Evolutionary conservation across 2,113 vertebrate genomes (phyloP).

Genomic region (Catagonus wagneri): DNA sequence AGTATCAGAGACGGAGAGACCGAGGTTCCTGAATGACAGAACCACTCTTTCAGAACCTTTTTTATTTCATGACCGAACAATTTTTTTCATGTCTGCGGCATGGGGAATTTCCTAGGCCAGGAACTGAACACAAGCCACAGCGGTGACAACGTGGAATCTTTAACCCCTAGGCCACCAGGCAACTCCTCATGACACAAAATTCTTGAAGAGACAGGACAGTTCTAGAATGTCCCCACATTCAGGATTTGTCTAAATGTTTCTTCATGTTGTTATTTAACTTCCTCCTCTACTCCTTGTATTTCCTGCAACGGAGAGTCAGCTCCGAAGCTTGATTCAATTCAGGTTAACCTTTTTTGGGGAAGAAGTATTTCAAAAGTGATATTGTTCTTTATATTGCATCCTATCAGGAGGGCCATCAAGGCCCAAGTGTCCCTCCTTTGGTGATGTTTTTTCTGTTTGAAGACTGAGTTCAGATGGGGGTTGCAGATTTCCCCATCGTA

Average conservation of each 20-base stretch:
- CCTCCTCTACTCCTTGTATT: slow-evolving; percentile 5
- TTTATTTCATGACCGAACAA: neutral
- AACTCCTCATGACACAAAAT: neutral
- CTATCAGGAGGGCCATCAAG: neutral
- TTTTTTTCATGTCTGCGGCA: too few relatives aligned
- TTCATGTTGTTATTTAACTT: neutral
- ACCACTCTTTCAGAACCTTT: neutral
- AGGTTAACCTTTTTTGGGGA: neutral
- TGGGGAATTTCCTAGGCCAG: too few relatives aligned
- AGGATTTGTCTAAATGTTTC: neutral
- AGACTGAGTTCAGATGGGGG: neutral
- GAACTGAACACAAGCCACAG: too few relatives aligned
- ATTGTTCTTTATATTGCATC: neutral
- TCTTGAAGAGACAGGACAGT: neutral
- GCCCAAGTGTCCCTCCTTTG: neutral
- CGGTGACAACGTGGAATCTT: too few relatives aligned
- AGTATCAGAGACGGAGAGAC: neutral
- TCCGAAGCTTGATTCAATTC: neutral
- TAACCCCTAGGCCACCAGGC: too few relatives aligned
- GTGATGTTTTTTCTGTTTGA: neutral
- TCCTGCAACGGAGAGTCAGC: neutral
- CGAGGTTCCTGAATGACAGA: neutral
- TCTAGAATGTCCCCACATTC: neutral
- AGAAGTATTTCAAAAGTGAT: neutral
- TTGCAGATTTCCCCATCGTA: neutral